Evolutionary conservation across 2,888 invertebrate genomes (phyloP), one percentile per base, ranked within the genome.

Genomic region (Nymphalis c-album): DNA sequence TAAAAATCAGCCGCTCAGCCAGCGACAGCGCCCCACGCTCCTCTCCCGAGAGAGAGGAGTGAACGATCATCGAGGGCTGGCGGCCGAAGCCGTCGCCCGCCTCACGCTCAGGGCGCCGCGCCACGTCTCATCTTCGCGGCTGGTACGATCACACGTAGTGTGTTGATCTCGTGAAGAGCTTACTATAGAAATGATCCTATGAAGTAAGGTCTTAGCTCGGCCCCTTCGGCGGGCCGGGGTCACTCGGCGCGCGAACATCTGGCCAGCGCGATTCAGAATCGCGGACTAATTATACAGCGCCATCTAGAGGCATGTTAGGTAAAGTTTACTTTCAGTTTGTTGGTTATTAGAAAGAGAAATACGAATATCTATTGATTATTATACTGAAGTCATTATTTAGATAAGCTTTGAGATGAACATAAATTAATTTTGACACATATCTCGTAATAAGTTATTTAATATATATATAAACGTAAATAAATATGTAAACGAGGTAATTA

Each of bases 41-140:
- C 50, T n/a, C 60, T 18, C 60, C 35, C 31, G 35, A 45, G 48
- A 18, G 47, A 18, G 60, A 61, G 50, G 31, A n/a, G 60, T 61
- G 60, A 61, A 61, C 60, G 48, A 61, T 61, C 60, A 61, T 61
- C 60, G 48, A 61, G 48, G 50, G 46, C 60, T 61, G 60, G 5
- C 50, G 48, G 22, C 60, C 31, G 40, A 13, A 40, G 40, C 40
- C 40, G 40, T 13, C 40, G 40, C 40, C 40, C 40, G 40, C 40
- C 40, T 82, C 81, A 78, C 79, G 77, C 73, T 75, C 74, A 73
- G 60, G 60, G 13, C 60, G 47, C 60, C 48, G 60, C 60, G 60
- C 60, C 60, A 60, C 60, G 18, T 60, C 60, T 60, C 60, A 47
- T 60, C 60, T 48, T 60, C 60, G 60, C 47, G 60, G 13, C 48